These are phyloP conservation scores for Protobothrops mucrosquamatus DNA, from an alignment of 2,113 vertebrate genomes.

Conservation along the genomic window DNA sequence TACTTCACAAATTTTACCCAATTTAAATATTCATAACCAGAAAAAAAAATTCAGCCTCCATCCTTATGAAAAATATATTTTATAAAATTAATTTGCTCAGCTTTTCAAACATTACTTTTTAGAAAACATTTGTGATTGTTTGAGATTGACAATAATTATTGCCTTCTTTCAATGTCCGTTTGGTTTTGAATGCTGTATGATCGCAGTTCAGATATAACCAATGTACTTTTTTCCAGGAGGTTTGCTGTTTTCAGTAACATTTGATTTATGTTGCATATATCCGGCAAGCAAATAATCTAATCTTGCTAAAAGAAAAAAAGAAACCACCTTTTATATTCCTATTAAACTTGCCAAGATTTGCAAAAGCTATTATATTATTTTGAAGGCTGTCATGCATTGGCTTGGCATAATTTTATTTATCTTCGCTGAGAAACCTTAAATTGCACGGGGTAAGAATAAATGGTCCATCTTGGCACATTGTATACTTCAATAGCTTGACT, in stretches of 20 bases:
- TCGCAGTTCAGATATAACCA: slow-evolving; percentile 29
- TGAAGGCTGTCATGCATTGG: neutral
- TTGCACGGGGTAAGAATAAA: neutral
- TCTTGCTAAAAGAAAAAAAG: slow-evolving; percentile 1
- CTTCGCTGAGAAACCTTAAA: neutral
- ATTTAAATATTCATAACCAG: neutral
- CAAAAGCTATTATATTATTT: slow-evolving; percentile 21
- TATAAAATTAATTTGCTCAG: neutral
- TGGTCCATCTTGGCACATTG: neutral
- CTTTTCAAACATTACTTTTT: neutral
- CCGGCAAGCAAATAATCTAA: slow-evolving; percentile 18
- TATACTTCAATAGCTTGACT: neutral
- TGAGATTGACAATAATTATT: slow-evolving; percentile 14
- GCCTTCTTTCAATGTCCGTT: slow-evolving; percentile 32
- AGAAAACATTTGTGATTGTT: neutral
- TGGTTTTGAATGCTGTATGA: neutral
- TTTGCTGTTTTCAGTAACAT: slow-evolving; percentile 13
- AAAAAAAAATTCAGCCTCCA: neutral
- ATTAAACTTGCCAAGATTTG: slow-evolving; percentile 25
- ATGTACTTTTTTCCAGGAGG: neutral
- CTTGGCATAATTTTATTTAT: slow-evolving; percentile 7
- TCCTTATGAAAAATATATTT: neutral
- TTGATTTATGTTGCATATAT: slow-evolving; percentile 10
- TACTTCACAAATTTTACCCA: neutral
- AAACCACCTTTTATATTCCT: neutral